Evolutionary conservation across 2,113 vertebrate species (phyloP).

Genomic region (Carassius carassius): DNA sequence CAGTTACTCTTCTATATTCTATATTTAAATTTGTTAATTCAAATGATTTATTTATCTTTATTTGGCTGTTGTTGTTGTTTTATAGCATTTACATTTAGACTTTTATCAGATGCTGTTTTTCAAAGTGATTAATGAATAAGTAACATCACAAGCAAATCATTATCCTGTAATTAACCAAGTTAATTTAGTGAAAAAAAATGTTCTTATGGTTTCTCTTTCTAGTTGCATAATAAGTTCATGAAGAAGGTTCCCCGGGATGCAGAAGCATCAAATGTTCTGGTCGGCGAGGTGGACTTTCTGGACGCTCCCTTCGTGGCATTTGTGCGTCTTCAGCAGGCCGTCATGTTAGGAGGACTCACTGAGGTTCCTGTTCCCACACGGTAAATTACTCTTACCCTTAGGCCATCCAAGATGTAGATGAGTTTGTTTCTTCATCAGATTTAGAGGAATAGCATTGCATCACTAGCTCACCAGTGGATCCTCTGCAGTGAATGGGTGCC

Average conservation of each 20-base stretch:
- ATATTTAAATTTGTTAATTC: no score
- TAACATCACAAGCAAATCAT: no score
- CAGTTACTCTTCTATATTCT: no score
- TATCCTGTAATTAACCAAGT: no score
- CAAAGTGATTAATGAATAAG: neutral
- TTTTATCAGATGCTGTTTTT: neutral
- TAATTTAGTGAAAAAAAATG: neutral
- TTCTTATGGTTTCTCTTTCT: neutral
- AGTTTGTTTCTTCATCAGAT: no score
- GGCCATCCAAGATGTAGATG: no score
- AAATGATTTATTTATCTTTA: no score
- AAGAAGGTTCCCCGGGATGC: constrained; percentile 96
- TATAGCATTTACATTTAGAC: no score
- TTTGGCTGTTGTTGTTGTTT: no score
- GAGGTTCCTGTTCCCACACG: constrained; percentile 95
- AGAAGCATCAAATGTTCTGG: constrained; percentile 94
- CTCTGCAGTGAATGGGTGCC: no score
- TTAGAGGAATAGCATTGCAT: no score
- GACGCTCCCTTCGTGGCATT: constrained; percentile 93
- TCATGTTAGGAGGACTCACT: constrained; percentile 93
- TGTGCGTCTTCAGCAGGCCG: constrained; percentile 91
- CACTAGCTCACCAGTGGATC: no score
- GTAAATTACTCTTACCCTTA: constrained; percentile 64
- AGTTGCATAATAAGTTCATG: constrained; percentile 99
- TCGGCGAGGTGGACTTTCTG: constrained; percentile 95